These are phyloP conservation scores for Xiphorhynchus erythropygius DNA, from an alignment of 2,797 vertebrate genomes.

Conservation along the genomic window DNA sequence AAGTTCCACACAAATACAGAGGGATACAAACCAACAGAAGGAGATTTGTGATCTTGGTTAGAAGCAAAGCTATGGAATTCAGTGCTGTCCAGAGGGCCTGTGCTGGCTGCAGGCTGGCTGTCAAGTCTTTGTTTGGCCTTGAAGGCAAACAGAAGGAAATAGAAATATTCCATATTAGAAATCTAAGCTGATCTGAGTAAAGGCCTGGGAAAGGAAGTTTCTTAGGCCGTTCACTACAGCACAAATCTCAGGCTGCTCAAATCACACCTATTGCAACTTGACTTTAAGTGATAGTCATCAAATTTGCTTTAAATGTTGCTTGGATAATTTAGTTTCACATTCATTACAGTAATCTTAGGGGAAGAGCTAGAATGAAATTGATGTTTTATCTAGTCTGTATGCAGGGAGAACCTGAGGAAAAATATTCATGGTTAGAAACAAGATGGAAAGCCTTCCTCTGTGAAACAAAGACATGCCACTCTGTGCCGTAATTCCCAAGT, in stretches of 20 bases:
- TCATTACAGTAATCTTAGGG: background rate
- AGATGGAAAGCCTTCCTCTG: background rate
- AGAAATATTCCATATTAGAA: background rate
- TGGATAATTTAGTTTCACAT: background rate
- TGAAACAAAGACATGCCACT: slow-evolving; percentile 32
- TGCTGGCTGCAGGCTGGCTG: background rate
- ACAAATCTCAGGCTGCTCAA: background rate
- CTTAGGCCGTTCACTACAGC: background rate
- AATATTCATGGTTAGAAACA: background rate
- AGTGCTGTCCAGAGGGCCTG: background rate
- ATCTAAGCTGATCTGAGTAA: background rate
- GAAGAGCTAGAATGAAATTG: background rate
- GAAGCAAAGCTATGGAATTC: background rate
- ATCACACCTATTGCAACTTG: background rate
- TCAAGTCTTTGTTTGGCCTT: slow-evolving; percentile 4
- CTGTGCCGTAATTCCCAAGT: background rate
- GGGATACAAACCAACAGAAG: background rate
- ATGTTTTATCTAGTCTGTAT: background rate
- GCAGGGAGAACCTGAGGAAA: background rate
- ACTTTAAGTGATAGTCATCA: background rate
- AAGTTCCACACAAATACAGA: background rate
- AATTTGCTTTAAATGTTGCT: background rate
- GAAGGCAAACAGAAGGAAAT: background rate
- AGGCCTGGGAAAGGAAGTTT: background rate
- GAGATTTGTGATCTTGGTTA: background rate